Conservation (phyloP, 2,888 invertebrate genomes). For the Ectemnius cavifrons region DNA sequence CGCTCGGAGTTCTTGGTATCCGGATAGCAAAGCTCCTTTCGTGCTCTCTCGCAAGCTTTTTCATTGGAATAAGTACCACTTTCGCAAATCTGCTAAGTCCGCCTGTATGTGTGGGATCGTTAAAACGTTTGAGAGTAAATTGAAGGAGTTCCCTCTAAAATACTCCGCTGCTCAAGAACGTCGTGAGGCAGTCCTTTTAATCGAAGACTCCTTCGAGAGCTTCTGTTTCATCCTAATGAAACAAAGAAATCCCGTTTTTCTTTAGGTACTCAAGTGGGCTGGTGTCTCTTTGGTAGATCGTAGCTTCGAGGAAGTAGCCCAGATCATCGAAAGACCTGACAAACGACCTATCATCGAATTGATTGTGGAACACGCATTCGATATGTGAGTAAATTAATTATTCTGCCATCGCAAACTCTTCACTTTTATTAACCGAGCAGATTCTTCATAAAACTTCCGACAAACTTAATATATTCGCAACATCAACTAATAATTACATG, state of each 20-base stretch:
- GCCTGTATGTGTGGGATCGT: too few species aligned
- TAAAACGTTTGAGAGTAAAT: not conserved
- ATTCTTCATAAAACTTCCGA: not conserved
- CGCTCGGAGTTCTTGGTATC: too few species aligned
- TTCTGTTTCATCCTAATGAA: not conserved
- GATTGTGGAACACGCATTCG: constrained; percentile 89
- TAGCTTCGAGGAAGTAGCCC: constrained; percentile 95
- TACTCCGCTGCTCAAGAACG: not conserved
- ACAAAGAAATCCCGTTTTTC: not conserved
- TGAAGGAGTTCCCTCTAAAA: not conserved
- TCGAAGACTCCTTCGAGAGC: not conserved
- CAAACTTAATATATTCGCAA: too few species aligned
- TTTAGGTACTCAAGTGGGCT: constrained; percentile 93
- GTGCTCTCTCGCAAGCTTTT: not conserved
- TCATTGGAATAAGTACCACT: not conserved
- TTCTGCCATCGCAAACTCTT: too few species aligned
- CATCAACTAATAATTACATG: too few species aligned
- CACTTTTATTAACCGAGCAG: too few species aligned
- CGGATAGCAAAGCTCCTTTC: not conserved
- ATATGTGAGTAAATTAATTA: constrained; percentile 78
- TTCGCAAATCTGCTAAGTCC: not conserved
- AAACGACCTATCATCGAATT: constrained; percentile 87
- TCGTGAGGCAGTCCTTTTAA: not conserved
- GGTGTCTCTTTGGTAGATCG: constrained; percentile 93
- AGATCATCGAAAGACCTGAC: constrained; percentile 92